A percentile compares a stretch with the other conserved stretches of the same genome.
phyloP scores from a whole-genome alignment of 2,888 invertebrate species.

The Trissolcus brochymenae region DNA sequence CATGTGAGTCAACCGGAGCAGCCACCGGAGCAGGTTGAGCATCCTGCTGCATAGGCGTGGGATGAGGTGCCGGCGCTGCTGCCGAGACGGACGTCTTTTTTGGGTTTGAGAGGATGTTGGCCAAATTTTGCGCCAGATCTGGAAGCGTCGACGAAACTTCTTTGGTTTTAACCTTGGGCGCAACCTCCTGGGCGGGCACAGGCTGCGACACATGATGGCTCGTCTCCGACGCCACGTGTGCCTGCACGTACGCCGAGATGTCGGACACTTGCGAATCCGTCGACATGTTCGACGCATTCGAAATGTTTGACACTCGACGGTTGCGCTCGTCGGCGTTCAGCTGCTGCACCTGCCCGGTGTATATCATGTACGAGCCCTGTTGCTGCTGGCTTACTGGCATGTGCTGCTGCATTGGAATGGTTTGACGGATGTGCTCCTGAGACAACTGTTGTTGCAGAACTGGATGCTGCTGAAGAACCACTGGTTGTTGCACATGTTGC shows the following conservation, averaged over 20 bases:
- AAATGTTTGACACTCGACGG: conserved; percentile 72
- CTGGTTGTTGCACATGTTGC: conserved; percentile 10
- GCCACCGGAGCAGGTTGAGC: conserved; percentile 2
- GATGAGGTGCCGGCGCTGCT: not conserved
- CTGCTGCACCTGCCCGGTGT: conserved; percentile 62
- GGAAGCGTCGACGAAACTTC: conserved; percentile 74
- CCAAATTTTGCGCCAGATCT: conserved; percentile 74
- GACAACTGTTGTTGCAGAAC: conserved; percentile 39
- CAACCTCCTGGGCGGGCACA: conserved; percentile 37
- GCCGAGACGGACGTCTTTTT: conserved; percentile 67
- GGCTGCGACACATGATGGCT: not conserved
- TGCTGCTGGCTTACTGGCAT: conserved; percentile 57
- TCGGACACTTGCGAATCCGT: conserved; percentile 70
- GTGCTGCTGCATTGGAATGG: conserved; percentile 45
- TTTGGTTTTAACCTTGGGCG: conserved; percentile 69
- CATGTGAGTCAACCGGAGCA: not conserved
- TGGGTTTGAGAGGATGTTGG: conserved; percentile 74
- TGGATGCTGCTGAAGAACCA: conserved; percentile 17
- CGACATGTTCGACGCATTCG: conserved; percentile 67
- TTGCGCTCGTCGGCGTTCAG: conserved; percentile 69
- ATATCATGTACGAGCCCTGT: conserved; percentile 26
- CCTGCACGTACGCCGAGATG: conserved; percentile 11
- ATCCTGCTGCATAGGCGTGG: conserved; percentile 2
- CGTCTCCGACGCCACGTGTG: not conserved
- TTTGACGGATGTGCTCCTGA: conserved; percentile 44